Evolutionary conservation across 2,888 invertebrate species (phyloP), one percentile per base, ranked within the genome.

Genomic region (Xiphydria camelus): DNA sequence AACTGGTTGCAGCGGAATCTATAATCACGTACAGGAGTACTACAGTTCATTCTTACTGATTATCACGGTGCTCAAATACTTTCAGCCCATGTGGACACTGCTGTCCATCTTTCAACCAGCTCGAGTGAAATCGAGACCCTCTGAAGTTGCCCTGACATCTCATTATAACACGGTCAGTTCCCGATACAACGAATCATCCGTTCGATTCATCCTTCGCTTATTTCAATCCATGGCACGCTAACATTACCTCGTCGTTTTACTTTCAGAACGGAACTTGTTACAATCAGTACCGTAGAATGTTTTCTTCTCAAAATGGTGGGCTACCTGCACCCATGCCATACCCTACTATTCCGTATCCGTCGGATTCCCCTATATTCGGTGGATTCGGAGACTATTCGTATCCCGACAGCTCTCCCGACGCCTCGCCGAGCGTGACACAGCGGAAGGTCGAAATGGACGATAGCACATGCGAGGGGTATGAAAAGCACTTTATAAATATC

Each of bases 21-120:
- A 73, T 49, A 71, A 72, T 44, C 76, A 78, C 54, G 68, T 66
- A 9, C 78, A 79, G 57, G 53, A 75, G 19, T 66, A 47, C 14
- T 47, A 42, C 14, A 47, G 42, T 21, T 22, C 38, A 2, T 19
- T 43, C 9, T 38, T 22, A 7, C 18, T 33, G 17, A 44, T 53
- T 19, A 58, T 62, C 6, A 46, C 55, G 20, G 41, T 61, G 44
- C 52, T 64, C 6, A 68, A 70, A 54, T 70, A 64, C 36, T 63
- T 67, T 42, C 45, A 68, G 41, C 68, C 70, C 45, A 68, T 57
- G 32, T 70, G 70, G 70, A 64, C 61, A 35, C 51, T 70, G 17
- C 59, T 70, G 12, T 63, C 62, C 40, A 61, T 70, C 19, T 66
- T 70, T 53, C 64, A 68, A 41, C 70, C 70, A 18, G 58, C 52